A percentile compares a stretch with the other conserved stretches of the same genome.
Conservation (phyloP, 2,797 vertebrate genomes). For the Hypotaenidia okinawae region DNA sequence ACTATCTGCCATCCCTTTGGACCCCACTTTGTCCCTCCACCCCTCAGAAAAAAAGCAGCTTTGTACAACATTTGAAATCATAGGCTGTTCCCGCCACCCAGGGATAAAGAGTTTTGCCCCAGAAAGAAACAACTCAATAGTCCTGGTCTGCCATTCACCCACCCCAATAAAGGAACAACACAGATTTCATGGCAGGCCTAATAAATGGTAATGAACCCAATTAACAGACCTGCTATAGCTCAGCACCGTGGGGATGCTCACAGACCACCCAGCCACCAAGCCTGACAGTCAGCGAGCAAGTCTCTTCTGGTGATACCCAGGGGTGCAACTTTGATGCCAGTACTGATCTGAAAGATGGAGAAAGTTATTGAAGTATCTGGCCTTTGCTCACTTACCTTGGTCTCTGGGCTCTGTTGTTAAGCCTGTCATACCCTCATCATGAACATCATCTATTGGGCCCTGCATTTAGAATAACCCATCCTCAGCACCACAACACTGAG, state of each 20-base stretch:
- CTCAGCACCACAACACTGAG: neutral
- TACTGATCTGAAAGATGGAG: neutral
- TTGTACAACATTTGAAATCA: neutral
- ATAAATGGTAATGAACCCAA: neutral
- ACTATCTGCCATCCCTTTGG: neutral
- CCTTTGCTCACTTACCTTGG: neutral
- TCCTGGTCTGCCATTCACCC: neutral
- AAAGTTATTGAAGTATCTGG: neutral
- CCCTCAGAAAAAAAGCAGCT: neutral
- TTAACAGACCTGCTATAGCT: neutral
- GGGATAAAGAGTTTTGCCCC: constrained; percentile 15
- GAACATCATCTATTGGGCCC: neutral
- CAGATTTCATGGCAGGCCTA: neutral
- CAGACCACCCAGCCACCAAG: too few species aligned
- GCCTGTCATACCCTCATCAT: constrained; percentile 23
- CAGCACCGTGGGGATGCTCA: too few species aligned
- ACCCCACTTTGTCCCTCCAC: neutral
- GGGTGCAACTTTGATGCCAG: neutral
- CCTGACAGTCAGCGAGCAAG: too few species aligned
- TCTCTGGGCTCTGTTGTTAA: neutral
- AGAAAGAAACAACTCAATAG: neutral
- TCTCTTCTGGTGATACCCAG: accelerated
- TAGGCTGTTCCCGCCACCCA: neutral
- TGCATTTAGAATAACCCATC: constrained; percentile 57
- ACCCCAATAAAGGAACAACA: neutral